Evolutionary conservation across 2,888 invertebrate genomes (phyloP).

Genomic region (Thera britannica): DNA sequence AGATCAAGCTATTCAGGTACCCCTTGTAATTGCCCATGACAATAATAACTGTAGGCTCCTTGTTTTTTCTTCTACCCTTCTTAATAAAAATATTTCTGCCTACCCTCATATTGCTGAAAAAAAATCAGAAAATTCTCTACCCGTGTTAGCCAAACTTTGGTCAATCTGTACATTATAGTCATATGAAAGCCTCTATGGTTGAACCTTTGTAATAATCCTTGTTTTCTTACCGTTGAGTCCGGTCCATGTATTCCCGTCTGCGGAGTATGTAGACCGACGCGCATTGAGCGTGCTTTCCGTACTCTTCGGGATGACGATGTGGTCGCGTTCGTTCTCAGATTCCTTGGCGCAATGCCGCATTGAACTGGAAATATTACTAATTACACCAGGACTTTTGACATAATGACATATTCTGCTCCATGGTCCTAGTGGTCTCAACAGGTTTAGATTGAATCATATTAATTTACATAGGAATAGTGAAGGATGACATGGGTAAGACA

Average conservation of each 20-base stretch:
- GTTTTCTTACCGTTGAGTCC: constrained; percentile 69
- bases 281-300: constrained; percentile 87
- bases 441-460: too few relatives aligned
- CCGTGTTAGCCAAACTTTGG: neutral
- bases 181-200: neutral
- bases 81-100: neutral
- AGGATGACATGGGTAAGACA: too few relatives aligned
- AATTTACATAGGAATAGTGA: too few relatives aligned
- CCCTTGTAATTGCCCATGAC: neutral
- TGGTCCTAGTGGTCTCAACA: too few relatives aligned
- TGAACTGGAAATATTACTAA: constrained; percentile 74
- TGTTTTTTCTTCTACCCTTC: neutral
- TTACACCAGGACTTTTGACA: too few relatives aligned
- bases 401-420: too few relatives aligned
- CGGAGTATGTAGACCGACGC: constrained; percentile 86
- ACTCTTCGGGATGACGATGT: constrained; percentile 87
- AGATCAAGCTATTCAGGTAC: neutral
- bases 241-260: constrained; percentile 71
- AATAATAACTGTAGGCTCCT: neutral
- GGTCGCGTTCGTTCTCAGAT: constrained; percentile 82
- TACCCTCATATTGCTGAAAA: constrained; percentile 4
- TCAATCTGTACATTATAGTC: neutral
- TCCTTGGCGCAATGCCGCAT: constrained; percentile 86
- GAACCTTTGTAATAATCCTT: neutral
- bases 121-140: neutral